Evolutionary conservation across 2,797 vertebrate genomes (phyloP).

Genomic region (Manis crassicaudata): DNA sequence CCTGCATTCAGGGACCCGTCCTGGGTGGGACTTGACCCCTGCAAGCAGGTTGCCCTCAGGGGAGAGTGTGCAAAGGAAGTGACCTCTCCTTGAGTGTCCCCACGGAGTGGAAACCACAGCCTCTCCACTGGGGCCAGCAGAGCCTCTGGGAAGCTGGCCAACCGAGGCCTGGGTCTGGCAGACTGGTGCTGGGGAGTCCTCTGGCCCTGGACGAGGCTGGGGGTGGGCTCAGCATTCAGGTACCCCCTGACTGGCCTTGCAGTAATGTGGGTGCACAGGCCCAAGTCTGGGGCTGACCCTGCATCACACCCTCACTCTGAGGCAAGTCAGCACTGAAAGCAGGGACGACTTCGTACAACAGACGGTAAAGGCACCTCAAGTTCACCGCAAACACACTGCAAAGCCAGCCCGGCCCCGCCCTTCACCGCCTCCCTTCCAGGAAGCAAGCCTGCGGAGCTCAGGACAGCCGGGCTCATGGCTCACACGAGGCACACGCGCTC

Average conservation of each 20-base stretch:
- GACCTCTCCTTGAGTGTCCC: fast-evolving
- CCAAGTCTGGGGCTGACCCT: not conserved
- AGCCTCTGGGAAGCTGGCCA: not conserved
- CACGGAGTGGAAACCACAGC: fast-evolving
- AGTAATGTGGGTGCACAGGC: not conserved
- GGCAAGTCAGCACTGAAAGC: not conserved
- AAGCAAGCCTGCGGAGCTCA: fast-evolving
- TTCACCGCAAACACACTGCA: constrained; percentile 8
- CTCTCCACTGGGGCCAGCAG: fast-evolving
- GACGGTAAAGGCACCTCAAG: not conserved
- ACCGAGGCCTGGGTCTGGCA: not conserved
- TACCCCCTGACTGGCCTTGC: not conserved
- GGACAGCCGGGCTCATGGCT: fast-evolving
- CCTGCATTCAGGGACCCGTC: fast-evolving
- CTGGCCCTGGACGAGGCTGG: fast-evolving
- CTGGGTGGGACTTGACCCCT: fast-evolving
- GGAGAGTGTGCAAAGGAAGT: not conserved
- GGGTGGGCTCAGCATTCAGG: not conserved
- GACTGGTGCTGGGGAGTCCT: fast-evolving
- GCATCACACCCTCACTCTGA: not conserved
- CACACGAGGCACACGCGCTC: constrained; percentile 36
- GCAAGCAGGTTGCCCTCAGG: not conserved
- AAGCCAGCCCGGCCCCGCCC: not conserved
- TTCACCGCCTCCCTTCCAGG: not conserved
- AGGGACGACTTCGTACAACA: fast-evolving